These are phyloP conservation scores for Nemurella pictetii DNA, from an alignment of 2,888 invertebrate species.

Conservation along the genomic window DNA sequence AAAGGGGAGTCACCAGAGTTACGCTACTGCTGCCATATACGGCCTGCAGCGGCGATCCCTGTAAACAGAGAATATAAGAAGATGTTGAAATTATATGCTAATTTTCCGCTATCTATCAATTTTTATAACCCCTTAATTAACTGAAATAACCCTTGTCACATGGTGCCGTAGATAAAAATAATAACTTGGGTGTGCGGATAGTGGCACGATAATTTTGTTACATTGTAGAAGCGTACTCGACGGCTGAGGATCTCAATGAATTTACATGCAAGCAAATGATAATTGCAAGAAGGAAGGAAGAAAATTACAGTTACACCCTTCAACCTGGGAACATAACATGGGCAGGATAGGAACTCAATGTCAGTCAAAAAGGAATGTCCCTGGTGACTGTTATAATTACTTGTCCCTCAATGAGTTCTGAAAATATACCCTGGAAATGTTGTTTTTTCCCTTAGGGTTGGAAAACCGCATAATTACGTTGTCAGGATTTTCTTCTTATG, in stretches of 20 bases:
- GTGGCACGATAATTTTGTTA: background rate
- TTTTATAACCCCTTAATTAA: slow-evolving; percentile 22
- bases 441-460: too few species aligned
- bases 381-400: too few species aligned
- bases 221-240: background rate
- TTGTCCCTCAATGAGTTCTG: too few species aligned
- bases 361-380: too few species aligned
- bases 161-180: background rate
- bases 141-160: background rate
- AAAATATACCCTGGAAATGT: too few species aligned
- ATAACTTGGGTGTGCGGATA: background rate
- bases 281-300: too few species aligned
- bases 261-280: background rate
- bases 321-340: too few species aligned
- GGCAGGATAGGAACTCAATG: too few species aligned
- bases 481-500: background rate
- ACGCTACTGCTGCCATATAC: slow-evolving; percentile 41
- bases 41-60: slow-evolving; percentile 37
- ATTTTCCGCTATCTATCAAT: slow-evolving; percentile 21
- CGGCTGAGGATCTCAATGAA: background rate
- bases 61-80: slow-evolving; percentile 38
- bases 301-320: too few species aligned
- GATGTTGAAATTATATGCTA: background rate
- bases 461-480: background rate
- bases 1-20: slow-evolving; percentile 23